Percentiles rank a stretch among this genome's conserved stretches.
phyloP scores from a whole-genome alignment of 2,113 vertebrate genomes.

The Gallinago jamesoni region DNA sequence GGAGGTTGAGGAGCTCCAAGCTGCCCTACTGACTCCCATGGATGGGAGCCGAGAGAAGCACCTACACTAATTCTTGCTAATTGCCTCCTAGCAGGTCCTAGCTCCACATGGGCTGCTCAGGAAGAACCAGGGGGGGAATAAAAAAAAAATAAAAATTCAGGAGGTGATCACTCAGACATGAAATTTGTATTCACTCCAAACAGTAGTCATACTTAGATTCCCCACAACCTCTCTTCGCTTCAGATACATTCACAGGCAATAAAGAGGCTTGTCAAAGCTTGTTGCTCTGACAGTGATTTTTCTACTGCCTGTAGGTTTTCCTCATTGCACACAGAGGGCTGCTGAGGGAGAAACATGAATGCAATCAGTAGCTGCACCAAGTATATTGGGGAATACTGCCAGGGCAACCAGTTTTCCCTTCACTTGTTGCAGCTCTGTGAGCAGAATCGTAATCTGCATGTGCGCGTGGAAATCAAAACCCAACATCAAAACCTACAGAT shows the following conservation, averaged over 20 bases:
- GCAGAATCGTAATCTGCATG: neutral
- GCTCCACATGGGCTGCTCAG: neutral
- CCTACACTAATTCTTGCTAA: slow-evolving; percentile 31
- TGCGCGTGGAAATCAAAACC: accelerated
- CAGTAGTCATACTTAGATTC: neutral
- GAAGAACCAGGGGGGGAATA: neutral
- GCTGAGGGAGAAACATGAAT: neutral
- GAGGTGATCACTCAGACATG: neutral
- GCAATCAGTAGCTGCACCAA: neutral
- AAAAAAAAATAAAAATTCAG: neutral
- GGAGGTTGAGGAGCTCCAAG: neutral
- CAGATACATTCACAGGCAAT: neutral
- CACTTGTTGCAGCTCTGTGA: slow-evolving; percentile 3
- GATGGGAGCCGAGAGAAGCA: neutral
- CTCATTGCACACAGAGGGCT: neutral
- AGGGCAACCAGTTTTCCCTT: neutral
- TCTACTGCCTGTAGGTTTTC: neutral
- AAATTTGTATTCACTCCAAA: neutral
- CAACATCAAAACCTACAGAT: neutral
- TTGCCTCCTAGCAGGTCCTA: neutral
- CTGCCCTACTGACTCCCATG: neutral
- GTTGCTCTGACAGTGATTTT: neutral
- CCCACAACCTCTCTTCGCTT: neutral
- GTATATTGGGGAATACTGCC: neutral
- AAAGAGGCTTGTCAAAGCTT: neutral